Conservation (phyloP, 1,140 invertebrate species). For the Brachionus plicatilis region DNA sequence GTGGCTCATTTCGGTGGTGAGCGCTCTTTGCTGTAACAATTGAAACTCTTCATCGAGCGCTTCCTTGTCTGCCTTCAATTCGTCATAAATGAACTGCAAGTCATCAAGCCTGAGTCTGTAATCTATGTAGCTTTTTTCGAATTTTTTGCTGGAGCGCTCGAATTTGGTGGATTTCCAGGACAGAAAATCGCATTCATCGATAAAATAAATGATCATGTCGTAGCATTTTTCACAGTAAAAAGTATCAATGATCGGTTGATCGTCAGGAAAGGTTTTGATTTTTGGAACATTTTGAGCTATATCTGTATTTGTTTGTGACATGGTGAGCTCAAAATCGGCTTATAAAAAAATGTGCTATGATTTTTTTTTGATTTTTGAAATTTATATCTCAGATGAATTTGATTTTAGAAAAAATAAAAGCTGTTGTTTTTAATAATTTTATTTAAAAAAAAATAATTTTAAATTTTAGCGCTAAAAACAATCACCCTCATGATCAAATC, state of each 20-base stretch:
- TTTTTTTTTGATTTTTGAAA: background rate
- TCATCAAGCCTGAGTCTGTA: background rate
- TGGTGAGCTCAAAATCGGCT: background rate
- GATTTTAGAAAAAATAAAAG: no score
- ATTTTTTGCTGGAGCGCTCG: background rate
- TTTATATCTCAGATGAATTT: background rate
- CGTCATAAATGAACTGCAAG: slow-evolving; percentile 9
- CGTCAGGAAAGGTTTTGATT: background rate
- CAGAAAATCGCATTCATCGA: background rate
- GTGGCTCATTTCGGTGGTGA: background rate
- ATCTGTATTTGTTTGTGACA: background rate
- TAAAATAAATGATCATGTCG: background rate
- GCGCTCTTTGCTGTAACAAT: background rate
- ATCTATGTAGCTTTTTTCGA: background rate
- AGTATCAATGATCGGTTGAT: background rate
- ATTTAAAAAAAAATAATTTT: no score
- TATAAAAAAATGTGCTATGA: background rate
- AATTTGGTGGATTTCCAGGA: background rate
- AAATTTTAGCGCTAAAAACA: no score
- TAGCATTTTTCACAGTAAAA: slow-evolving; percentile 25
- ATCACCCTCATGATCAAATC: no score
- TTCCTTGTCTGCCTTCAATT: background rate
- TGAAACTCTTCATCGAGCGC: background rate
- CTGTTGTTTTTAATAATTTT: no score
- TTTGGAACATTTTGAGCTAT: background rate